Percentiles rank a stretch among this genome's conserved stretches.
These are phyloP conservation scores for Champsocephalus gunnari DNA, from an alignment of 2,797 vertebrate species.

Conservation along the genomic window DNA sequence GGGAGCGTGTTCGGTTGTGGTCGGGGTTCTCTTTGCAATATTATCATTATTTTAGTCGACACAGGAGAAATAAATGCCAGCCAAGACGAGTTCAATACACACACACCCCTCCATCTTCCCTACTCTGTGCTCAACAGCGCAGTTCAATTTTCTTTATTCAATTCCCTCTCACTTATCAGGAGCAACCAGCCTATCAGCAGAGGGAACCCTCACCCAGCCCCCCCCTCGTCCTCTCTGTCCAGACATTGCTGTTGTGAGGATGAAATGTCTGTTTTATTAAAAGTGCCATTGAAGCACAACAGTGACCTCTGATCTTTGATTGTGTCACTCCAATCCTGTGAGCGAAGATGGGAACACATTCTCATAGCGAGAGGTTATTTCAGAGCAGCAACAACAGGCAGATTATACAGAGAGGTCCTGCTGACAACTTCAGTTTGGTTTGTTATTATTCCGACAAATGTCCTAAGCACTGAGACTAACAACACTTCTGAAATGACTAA, in stretches of 20 bases:
- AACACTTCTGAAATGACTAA: constrained; percentile 52
- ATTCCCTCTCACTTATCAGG: constrained; percentile 80
- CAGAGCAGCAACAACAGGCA: constrained; percentile 37
- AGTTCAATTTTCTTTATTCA: constrained; percentile 81
- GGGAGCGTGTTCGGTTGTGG: constrained; percentile 64
- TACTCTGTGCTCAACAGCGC: constrained; percentile 71
- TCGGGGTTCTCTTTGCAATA: constrained; percentile 82
- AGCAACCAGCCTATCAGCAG: constrained; percentile 85
- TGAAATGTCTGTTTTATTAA: constrained; percentile 93
- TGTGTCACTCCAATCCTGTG: constrained; percentile 71
- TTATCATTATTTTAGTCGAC: constrained; percentile 60
- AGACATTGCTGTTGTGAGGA: constrained; percentile 92
- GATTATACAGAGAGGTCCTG: constrained; percentile 49
- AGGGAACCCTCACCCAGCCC: constrained; percentile 81
- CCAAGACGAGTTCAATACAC: constrained; percentile 67
- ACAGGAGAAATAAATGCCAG: constrained; percentile 69
- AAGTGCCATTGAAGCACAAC: constrained; percentile 89
- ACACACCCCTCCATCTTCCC: constrained; percentile 66
- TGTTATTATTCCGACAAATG: constrained; percentile 51
- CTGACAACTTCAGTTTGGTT: constrained; percentile 38
- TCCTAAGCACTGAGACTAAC: constrained; percentile 51
- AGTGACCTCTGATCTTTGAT: constrained; percentile 85
- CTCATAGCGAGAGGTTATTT: constrained; percentile 35
- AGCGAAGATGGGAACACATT: constrained; percentile 19
- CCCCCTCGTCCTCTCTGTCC: constrained; percentile 83